Percentiles rank a stretch among this genome's conserved stretches.
phyloP scores from a whole-genome alignment of 1,140 invertebrate genomes.

The Babylonia areolata region DNA sequence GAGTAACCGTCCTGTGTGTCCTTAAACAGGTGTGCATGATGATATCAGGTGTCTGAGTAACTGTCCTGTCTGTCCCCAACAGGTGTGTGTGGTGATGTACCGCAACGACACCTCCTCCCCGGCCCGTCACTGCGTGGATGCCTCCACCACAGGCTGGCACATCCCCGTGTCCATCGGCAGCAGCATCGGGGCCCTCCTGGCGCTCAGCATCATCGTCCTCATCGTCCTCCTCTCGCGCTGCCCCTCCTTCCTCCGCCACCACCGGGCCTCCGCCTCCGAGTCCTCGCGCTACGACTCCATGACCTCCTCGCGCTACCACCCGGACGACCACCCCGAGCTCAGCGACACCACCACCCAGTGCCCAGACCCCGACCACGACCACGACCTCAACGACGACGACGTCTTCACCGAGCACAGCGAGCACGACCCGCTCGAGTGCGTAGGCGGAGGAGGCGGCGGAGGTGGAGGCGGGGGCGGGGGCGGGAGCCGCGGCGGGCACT shows the following conservation, averaged over 20 bases:
- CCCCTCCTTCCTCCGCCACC: conserved; percentile 52
- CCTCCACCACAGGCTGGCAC: conserved; percentile 70
- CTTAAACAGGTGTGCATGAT: neutral
- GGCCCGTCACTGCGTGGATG: conserved; percentile 64
- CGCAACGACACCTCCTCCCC: conserved; percentile 56
- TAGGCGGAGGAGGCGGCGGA: too few species aligned
- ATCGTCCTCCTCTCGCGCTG: conserved; percentile 69
- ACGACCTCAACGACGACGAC: conserved; percentile 60
- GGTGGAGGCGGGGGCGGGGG: too few species aligned
- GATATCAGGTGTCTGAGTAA: too few species aligned
- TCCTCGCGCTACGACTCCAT: conserved; percentile 68
- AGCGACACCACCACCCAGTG: conserved; percentile 66
- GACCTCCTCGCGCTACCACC: conserved; percentile 63
- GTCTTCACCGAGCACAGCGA: conserved; percentile 54
- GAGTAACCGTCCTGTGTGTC: too few species aligned
- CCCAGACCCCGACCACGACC: conserved; percentile 53
- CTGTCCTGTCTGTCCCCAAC: neutral
- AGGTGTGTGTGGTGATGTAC: conserved; percentile 67
- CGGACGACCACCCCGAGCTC: conserved; percentile 63
- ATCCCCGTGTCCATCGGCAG: conserved; percentile 73
- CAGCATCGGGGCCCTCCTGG: conserved; percentile 70
- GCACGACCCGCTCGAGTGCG: conserved; percentile 1
- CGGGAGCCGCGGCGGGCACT: neutral
- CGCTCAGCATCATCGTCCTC: conserved; percentile 69
- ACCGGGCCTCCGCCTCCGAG: conserved; percentile 53